Percentiles rank a stretch among this genome's conserved stretches.
phyloP scores from a whole-genome alignment of 2,888 invertebrate genomes.

The Chesias legatella region DNA sequence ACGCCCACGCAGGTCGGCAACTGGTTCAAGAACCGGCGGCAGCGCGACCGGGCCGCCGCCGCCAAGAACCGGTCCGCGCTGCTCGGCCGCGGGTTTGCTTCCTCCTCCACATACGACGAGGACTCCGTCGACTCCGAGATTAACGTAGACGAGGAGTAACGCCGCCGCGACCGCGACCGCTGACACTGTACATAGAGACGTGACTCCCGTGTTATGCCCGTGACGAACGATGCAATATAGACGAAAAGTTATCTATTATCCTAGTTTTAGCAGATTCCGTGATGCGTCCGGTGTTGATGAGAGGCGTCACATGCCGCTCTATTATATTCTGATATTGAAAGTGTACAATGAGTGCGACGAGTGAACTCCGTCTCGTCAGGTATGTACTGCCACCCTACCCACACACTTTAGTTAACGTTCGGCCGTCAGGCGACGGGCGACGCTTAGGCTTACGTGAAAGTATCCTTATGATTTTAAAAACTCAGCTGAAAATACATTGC shows the following conservation, averaged over 20 bases:
- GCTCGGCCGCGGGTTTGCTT: constrained; percentile 73
- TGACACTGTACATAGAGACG: constrained; percentile 54
- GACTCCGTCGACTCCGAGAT: constrained; percentile 76
- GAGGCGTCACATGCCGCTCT: constrained; percentile 55
- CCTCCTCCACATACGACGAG: constrained; percentile 76
- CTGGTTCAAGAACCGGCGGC: constrained; percentile 99
- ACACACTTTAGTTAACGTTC: constrained; percentile 41
- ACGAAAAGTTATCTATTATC: constrained; percentile 51
- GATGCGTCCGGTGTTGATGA: constrained; percentile 58
- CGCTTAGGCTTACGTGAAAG: constrained; percentile 22
- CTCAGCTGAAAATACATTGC: constrained; percentile 32
- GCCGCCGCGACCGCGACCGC: too few relatives aligned
- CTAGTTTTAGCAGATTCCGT: constrained; percentile 55
- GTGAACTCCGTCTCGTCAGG: constrained; percentile 58
- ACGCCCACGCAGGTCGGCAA: constrained; percentile 97
- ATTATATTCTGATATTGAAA: constrained; percentile 54
- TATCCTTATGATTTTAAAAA: constrained; percentile 21
- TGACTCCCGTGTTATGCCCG: constrained; percentile 41
- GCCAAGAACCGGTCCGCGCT: constrained; percentile 96
- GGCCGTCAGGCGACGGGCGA: constrained; percentile 25
- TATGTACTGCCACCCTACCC: constrained; percentile 61
- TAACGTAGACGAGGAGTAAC: constrained; percentile 76
- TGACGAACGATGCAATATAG: constrained; percentile 59
- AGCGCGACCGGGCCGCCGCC: constrained; percentile 96
- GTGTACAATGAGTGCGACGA: constrained; percentile 65